Evolutionary conservation across 2,113 vertebrate genomes (phyloP), one percentile per base, ranked within the genome.

Genomic region (Tragelaphus imberbis): DNA sequence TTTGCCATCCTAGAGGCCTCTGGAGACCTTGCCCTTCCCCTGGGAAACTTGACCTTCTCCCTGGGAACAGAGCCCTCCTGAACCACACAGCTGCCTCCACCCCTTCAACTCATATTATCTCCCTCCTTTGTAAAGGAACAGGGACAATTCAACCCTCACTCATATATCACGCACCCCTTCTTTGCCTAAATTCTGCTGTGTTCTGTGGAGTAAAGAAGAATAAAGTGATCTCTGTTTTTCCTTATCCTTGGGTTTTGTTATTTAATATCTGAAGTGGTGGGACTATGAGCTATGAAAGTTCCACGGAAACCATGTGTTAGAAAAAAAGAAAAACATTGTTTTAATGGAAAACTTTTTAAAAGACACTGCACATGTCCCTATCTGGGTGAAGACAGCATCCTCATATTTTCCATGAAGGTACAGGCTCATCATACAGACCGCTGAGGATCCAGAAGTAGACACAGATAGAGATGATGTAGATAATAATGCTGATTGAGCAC

Each of bases 101-200:
- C 1, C 10, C 40, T 58, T 16, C 6, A 30, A 44, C 17, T 44
- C 71, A 4, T 3, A 6, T 3, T 28, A n/a, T 13, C 16, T 27
- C 8, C 51, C 30, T 63, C 17, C 21, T 40, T 14, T 88, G 33
- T 33, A 40, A 49, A 17, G 71, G 55, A 82, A 2, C 40, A 58
- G 23, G 30, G 23, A 7, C 28, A 6, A 25, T 21, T 59, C 28
- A 16, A 2, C 9, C 13, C 9, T n/a, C 15, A 86, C 12, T 3
- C 6, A 8, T 14, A 47, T 17, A 51, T 59, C 59, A 28, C 1
- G 2, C 19, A 23, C 4, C 15, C 21, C 1, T 10, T 44, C 5
- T 49, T 82, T 63, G 13, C 23, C 25, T 55, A 23, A 80, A 49
- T 10, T 55, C 27, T 65, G 12, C 19, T 11, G 13, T 17, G 3